These are phyloP conservation scores for Calephelis perditalis DNA, from an alignment of 2,888 invertebrate species.

Conservation along the genomic window DNA sequence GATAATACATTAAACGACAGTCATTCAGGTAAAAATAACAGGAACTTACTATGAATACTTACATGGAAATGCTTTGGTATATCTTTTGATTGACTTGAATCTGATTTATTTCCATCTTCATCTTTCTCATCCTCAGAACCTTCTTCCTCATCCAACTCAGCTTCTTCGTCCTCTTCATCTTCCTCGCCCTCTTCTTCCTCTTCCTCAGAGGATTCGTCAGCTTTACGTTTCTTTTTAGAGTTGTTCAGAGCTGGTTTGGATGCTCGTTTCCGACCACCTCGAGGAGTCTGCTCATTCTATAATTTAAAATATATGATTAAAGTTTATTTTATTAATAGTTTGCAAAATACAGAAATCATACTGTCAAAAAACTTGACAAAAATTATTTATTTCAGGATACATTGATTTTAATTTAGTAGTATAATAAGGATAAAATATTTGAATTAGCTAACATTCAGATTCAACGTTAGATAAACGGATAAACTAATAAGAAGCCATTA, in stretches of 20 bases:
- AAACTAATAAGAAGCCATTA: too few species aligned
- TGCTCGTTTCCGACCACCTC: constrained; percentile 57
- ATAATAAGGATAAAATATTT: too few species aligned
- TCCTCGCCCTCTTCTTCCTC: constrained; percentile 63
- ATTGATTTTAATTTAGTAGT: too few species aligned
- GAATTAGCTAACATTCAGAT: too few species aligned
- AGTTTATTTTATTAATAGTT: too few species aligned
- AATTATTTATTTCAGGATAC: too few species aligned
- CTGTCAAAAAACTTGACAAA: too few species aligned
- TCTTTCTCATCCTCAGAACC: constrained; percentile 75
- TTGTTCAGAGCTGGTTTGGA: constrained; percentile 55
- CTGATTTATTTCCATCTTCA: constrained; percentile 74
- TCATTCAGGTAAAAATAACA: background rate
- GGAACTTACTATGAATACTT: constrained; percentile 32
- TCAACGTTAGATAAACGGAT: too few species aligned
- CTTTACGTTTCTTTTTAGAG: constrained; percentile 70
- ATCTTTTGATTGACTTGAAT: constrained; percentile 75
- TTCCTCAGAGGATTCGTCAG: constrained; percentile 58
- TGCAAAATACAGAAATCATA: too few species aligned
- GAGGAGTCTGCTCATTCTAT: constrained; percentile 56
- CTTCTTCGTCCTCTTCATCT: constrained; percentile 64
- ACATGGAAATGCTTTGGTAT: constrained; percentile 77
- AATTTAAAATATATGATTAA: constrained; percentile 1
- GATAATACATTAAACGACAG: background rate
- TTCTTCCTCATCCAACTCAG: constrained; percentile 67